These are phyloP conservation scores for Caiman crocodilus DNA, from an alignment of 2,797 vertebrate species.

Conservation along the genomic window DNA sequence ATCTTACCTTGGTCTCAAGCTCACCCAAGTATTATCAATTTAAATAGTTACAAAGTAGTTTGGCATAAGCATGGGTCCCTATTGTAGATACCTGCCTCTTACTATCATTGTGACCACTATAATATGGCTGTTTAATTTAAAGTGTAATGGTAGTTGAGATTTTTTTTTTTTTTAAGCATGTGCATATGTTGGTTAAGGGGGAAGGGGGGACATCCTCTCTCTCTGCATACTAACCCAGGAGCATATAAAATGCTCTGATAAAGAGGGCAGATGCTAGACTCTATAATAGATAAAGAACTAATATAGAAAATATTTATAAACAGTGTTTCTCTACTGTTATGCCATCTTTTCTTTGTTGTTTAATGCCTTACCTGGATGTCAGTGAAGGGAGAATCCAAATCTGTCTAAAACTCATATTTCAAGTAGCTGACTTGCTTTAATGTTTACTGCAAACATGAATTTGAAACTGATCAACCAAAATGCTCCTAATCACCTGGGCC, in stretches of 20 bases:
- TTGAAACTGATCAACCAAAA: neutral
- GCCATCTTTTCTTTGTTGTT: conserved; percentile 45
- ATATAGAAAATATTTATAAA: conserved; percentile 32
- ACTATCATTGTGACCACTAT: fast-evolving
- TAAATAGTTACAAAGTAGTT: fast-evolving
- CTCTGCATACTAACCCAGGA: fast-evolving
- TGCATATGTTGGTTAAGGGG: neutral
- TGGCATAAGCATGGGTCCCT: fast-evolving
- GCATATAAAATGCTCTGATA: neutral
- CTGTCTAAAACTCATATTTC: neutral
- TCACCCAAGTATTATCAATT: neutral
- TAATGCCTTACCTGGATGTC: conserved; percentile 31
- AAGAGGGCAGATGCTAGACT: neutral
- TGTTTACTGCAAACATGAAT: neutral
- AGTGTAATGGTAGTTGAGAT: neutral
- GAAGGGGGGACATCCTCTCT: neutral
- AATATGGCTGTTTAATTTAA: neutral
- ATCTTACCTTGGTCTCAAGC: neutral
- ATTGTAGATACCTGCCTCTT: fast-evolving
- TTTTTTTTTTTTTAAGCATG: fast-evolving
- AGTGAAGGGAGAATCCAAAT: neutral
- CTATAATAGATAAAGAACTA: neutral
- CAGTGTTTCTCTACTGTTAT: neutral
- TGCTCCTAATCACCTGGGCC: neutral
- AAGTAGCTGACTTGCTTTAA: neutral